Evolutionary conservation across 2,888 invertebrate species (phyloP).

Genomic region (Drepanosiphum platanoidis): DNA sequence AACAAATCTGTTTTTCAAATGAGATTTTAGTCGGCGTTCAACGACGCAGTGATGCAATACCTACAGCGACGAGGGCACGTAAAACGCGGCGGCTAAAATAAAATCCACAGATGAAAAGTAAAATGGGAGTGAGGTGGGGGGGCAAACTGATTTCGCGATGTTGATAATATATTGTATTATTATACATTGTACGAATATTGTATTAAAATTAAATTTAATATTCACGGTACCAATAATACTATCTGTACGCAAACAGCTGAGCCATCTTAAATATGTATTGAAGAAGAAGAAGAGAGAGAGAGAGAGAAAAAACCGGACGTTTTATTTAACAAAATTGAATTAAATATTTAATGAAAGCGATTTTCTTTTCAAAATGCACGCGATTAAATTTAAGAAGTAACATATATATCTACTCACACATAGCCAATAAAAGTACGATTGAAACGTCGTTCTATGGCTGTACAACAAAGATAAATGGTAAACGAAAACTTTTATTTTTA

Average conservation of each 20-base stretch:
- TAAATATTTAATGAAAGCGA: background rate
- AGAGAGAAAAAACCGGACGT: background rate
- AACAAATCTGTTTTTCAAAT: background rate
- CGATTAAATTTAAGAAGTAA: background rate
- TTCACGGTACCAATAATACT: background rate
- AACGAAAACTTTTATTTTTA: background rate
- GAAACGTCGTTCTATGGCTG: background rate
- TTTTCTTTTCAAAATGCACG: background rate
- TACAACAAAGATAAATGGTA: conserved; percentile 6
- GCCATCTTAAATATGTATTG: background rate
- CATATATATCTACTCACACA: background rate
- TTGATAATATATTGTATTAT: background rate
- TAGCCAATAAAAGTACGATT: background rate
- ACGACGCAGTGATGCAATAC: no score
- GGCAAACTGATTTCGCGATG: no score
- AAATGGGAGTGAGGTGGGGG: no score
- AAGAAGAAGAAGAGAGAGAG: no score
- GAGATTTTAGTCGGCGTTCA: background rate
- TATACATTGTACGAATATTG: no score
- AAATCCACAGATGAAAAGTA: no score
- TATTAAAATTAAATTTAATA: background rate
- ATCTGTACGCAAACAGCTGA: no score
- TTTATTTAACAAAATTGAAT: background rate
- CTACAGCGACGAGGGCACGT: no score
- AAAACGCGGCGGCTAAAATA: no score